Evolutionary conservation across 2,113 vertebrate genomes (phyloP).

Genomic region (Psettodes erumei): DNA sequence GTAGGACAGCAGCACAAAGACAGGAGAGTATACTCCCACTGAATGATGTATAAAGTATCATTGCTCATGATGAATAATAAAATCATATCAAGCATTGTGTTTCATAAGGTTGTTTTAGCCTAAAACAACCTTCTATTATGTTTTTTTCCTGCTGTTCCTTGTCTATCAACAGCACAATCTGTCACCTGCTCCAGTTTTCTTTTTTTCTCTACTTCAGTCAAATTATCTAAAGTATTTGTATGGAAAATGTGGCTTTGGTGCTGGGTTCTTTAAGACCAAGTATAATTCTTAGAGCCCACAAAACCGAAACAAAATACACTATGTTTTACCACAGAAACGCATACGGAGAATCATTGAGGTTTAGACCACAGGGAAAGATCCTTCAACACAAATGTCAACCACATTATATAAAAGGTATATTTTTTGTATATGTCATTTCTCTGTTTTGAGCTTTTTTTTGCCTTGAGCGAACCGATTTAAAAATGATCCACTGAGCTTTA

Average conservation of each 20-base stretch:
- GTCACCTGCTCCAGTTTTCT: not conserved
- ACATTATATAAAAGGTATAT: not conserved
- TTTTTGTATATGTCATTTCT: not conserved
- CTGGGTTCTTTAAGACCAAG: too few species aligned
- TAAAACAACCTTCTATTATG: too few species aligned
- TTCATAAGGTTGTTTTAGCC: not conserved
- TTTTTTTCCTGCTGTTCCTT: not conserved
- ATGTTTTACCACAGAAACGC: too few species aligned
- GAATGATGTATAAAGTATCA: not conserved
- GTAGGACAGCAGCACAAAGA: not conserved
- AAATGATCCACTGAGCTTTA: conserved; percentile 33
- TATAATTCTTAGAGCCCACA: too few species aligned
- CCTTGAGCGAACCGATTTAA: conserved; percentile 7
- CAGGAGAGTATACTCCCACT: not conserved
- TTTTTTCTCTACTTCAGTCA: not conserved
- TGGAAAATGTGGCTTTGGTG: too few species aligned
- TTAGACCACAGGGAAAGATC: not conserved
- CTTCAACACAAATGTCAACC: not conserved
- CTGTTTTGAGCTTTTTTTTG: not conserved
- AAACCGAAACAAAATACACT: too few species aligned
- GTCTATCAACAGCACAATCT: not conserved
- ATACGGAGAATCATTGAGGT: too few species aligned
- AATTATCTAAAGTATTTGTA: not conserved
- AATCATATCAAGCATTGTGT: not conserved
- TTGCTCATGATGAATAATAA: not conserved